A percentile compares a stretch with the other conserved stretches of the same genome.
phyloP scores from a whole-genome alignment of 2,797 vertebrate genomes.

The Anguilla megastoma region DNA sequence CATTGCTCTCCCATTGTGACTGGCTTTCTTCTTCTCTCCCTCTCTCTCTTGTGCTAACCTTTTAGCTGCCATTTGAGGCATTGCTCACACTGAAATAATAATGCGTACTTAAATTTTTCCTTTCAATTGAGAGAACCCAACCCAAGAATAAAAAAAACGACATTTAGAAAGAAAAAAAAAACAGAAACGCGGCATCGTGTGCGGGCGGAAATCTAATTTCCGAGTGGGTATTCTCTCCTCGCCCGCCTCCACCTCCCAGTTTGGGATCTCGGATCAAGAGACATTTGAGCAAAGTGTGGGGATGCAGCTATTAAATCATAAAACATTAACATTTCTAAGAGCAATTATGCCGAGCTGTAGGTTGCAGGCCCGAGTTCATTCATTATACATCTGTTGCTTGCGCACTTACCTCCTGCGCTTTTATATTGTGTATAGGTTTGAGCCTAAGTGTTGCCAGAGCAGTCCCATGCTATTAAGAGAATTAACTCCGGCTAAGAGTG shows the following conservation, averaged over 20 bases:
- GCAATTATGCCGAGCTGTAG: conserved; percentile 60
- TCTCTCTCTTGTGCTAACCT: not conserved
- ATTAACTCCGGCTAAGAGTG: conserved; percentile 65
- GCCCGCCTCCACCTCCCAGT: not conserved
- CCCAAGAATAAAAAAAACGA: not conserved
- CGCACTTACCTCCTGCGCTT: conserved; percentile 49
- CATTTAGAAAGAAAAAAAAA: not conserved
- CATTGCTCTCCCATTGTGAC: not conserved
- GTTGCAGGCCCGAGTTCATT: conserved; percentile 62
- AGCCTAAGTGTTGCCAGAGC: conserved; percentile 53
- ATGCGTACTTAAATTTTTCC: not conserved
- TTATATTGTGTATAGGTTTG: conserved; percentile 60
- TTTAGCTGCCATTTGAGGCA: not conserved
- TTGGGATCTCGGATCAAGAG: conserved; percentile 51
- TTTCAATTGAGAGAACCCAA: not conserved
- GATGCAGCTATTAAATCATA: conserved; percentile 66
- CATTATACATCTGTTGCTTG: conserved; percentile 64
- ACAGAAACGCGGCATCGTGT: not conserved
- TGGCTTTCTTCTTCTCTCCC: too few species aligned
- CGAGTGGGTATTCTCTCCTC: not conserved
- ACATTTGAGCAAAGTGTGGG: conserved; percentile 51
- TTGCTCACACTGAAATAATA: not conserved
- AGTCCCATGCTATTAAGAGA: conserved; percentile 66
- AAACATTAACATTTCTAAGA: conserved; percentile 69
- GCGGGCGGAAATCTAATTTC: not conserved